Evolutionary conservation across 2,888 invertebrate species (phyloP).

Genomic region (Pollenia labialis): DNA sequence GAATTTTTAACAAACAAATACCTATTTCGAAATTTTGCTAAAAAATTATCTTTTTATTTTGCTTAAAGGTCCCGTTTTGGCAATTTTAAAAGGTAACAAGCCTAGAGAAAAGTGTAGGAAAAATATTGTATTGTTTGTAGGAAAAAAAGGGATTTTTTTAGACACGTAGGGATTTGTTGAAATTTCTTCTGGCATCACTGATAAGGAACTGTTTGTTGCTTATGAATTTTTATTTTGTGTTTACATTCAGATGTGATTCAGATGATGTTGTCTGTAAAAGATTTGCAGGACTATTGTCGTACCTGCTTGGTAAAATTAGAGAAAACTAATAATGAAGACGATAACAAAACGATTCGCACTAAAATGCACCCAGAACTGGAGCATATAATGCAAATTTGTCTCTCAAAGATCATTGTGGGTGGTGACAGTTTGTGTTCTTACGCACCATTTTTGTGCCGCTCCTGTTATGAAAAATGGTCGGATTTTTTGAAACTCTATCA

Average conservation of each 20-base stretch:
- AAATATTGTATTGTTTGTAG: background rate
- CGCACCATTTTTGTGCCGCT: conserved; percentile 56
- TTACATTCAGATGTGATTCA: conserved; percentile 13
- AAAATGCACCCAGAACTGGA: conserved; percentile 46
- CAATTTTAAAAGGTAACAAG: too few species aligned
- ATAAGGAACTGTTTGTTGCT: too few species aligned
- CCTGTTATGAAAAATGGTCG: conserved; percentile 63
- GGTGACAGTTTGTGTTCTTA: conserved; percentile 34
- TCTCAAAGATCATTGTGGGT: background rate
- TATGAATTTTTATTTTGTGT: conserved; percentile 1
- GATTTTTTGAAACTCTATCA: conserved; percentile 51
- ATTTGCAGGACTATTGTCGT: conserved; percentile 57
- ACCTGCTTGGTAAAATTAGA: conserved; percentile 58
- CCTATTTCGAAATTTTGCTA: too few species aligned
- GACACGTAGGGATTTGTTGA: too few species aligned
- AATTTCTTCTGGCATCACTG: too few species aligned
- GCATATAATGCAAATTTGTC: conserved; percentile 43
- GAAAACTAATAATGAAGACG: background rate
- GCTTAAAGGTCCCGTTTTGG: too few species aligned
- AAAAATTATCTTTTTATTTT: too few species aligned
- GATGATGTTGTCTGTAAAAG: conserved; percentile 45
- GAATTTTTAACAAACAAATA: too few species aligned
- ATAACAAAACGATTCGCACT: conserved; percentile 17
- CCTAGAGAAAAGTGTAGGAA: too few species aligned
- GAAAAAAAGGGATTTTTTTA: too few species aligned